A percentile compares a stretch with the other conserved stretches of the same genome.
Evolutionary conservation across 2,888 invertebrate species (phyloP).

Genomic region (Stenchaetothrips biformis): DNA sequence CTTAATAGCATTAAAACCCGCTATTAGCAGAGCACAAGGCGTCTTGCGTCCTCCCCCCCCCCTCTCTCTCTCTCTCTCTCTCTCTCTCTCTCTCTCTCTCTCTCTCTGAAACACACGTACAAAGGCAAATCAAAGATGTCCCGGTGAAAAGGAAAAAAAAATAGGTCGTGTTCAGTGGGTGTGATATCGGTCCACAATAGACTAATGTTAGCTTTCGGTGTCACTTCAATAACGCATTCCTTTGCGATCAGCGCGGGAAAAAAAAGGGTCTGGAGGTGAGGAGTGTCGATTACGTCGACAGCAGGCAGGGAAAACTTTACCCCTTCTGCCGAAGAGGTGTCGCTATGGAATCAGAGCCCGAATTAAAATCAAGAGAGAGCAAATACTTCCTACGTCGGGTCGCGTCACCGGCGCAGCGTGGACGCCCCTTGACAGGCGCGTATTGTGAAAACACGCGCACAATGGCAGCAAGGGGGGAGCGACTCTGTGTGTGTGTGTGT

Average conservation of each 20-base stretch:
- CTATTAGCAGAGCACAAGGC: neutral
- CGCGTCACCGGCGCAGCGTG: neutral
- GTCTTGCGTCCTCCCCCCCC: neutral
- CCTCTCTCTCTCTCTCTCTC: neutral
- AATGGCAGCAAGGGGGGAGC: neutral
- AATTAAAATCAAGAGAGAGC: too few species aligned
- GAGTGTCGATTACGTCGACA: too few species aligned
- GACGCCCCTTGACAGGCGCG: neutral
- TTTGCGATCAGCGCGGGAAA: too few species aligned
- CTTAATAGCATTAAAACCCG: constrained; percentile 15
- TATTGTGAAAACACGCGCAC: neutral
- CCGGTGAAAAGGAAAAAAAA: neutral
- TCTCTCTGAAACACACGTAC: neutral
- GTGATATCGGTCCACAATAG: neutral
- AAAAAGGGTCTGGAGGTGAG: too few species aligned
- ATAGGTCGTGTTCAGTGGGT: neutral
- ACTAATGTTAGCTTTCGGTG: too few species aligned
- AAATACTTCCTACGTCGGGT: neutral
- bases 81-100: neutral
- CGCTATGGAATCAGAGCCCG: too few species aligned
- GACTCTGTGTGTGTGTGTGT: neutral
- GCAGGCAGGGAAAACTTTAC: too few species aligned
- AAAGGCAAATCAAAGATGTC: neutral
- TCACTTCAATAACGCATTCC: too few species aligned
- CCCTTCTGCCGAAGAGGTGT: too few species aligned